Base-by-base conservation (phyloP, 2,888 invertebrate genomes). In the Diarsia dahlii region DNA sequence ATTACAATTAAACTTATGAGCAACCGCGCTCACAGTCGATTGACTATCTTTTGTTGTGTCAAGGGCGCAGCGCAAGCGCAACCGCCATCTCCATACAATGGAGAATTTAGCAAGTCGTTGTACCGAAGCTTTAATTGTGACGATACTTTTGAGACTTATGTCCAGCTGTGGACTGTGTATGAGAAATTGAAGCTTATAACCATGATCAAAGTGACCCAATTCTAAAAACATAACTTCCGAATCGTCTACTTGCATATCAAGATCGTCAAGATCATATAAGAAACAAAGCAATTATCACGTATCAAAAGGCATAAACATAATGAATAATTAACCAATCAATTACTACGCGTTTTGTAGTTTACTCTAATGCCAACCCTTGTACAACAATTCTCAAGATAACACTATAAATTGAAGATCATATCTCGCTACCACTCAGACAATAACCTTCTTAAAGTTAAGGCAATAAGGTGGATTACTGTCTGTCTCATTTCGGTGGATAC, bases 341-440 rank as follows among this genome's bases (percentile, higher is more conserved):
- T 81, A 82, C 73, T 69, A 78, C 74, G 54, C 65, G 76, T 74
- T 80, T 85, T 82, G 78, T 78, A 78, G 66, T 77, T 81, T 69
- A 82, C 75, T 71, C 69, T 76, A 77, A 82, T 68, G 77, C 80
- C 69, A 82, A 81, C 89, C 87, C 86, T 89, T 84, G 82, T 86
- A 87, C 72, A 86, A 79, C 73, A 83, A 76, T 81, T 69, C 82
- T 76, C 69, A 78, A 83, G 81, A 81, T 84, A 83, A 79, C 66
- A 69, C 74, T 56, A 78, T 74, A 73, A 84, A 78, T 80, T 71
- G 73, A 65, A 82, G 84, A 86, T 88, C 60, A 81, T 50, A 83
- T 87, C 82, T 83, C 18, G 2, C 28, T 13, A 66, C 45, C n/a
- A 63, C 65, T 69, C 65, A 83, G 8, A 46, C 50, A 13, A 84